Percentiles rank a stretch among this genome's conserved stretches.
Evolutionary conservation across 2,113 vertebrate species (phyloP).

Genomic region (Lethenteron camtschaticum): DNA sequence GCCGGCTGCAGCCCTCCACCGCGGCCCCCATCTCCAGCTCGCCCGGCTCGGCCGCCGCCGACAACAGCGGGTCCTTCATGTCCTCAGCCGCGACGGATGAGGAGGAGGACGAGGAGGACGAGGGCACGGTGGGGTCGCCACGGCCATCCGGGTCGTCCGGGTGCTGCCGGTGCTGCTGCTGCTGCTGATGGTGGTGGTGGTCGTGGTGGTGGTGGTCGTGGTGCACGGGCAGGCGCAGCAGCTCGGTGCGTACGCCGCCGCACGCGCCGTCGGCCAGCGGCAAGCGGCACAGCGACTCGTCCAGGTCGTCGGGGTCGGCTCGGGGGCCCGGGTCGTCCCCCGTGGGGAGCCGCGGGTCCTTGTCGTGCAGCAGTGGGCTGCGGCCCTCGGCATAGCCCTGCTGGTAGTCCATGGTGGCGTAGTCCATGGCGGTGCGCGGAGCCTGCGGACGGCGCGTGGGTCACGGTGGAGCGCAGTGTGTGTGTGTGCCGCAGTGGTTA

Average conservation of each 20-base stretch:
- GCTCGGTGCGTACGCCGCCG: background rate
- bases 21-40: background rate
- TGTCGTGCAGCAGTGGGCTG: constrained; percentile 5
- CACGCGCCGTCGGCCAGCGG: background rate
- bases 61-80: constrained; percentile 4
- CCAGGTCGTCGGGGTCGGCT: background rate
- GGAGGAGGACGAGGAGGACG: too few species aligned
- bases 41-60: background rate
- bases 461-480: constrained; percentile 1
- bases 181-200: too few species aligned
- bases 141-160: background rate
- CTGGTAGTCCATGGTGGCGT: background rate
- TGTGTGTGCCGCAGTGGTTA: background rate
- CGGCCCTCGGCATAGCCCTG: constrained; percentile 4
- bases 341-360: background rate
- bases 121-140: background rate
- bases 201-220: too few species aligned
- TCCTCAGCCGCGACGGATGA: background rate
- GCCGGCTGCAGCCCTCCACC: background rate
- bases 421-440: background rate
- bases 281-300: background rate
- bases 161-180: background rate
- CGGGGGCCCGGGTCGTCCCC: background rate
- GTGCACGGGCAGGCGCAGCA: too few species aligned
- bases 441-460: too few species aligned